phyloP scores from a whole-genome alignment of 2,888 invertebrate species.

The Rhodophaea formosa region DNA sequence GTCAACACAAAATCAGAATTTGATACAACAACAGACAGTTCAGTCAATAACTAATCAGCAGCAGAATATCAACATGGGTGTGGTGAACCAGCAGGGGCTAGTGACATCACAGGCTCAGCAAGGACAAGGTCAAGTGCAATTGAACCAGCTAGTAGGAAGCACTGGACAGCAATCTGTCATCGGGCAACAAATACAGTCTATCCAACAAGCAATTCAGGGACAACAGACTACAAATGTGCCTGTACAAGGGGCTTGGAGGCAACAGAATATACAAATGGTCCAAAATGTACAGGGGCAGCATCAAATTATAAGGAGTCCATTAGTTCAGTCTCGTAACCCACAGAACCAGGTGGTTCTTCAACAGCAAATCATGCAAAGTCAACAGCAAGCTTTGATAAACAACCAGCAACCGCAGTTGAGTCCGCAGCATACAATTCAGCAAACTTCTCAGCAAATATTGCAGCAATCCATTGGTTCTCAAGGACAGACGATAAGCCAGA shows the following conservation, averaged over 20 bases:
- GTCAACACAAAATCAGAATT: constrained; percentile 60
- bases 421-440: constrained; percentile 78
- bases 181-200: constrained; percentile 76
- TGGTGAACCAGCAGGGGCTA: constrained; percentile 65
- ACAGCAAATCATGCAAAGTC: constrained; percentile 81
- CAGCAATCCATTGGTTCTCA: constrained; percentile 81
- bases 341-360: constrained; percentile 79
- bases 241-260: constrained; percentile 70
- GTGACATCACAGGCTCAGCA: constrained; percentile 65
- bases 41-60: constrained; percentile 69
- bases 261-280: constrained; percentile 77
- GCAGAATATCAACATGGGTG: constrained; percentile 72
- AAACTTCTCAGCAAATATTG: constrained; percentile 81
- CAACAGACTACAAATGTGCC: constrained; percentile 61
- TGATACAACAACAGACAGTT: constrained; percentile 71
- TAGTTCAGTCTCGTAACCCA: constrained; percentile 70
- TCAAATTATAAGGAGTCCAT: constrained; percentile 72
- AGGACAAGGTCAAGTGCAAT: constrained; percentile 55
- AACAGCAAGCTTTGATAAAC: constrained; percentile 69
- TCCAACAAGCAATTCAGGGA: constrained; percentile 69
- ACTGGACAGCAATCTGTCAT: constrained; percentile 63
- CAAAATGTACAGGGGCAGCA: constrained; percentile 78
- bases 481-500: constrained; percentile 73
- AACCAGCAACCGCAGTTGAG: constrained; percentile 73
- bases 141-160: constrained; percentile 71